Evolutionary conservation across 2,888 invertebrate species (phyloP), one percentile per base, ranked within the genome.

Genomic region (Dendrolimus pini): DNA sequence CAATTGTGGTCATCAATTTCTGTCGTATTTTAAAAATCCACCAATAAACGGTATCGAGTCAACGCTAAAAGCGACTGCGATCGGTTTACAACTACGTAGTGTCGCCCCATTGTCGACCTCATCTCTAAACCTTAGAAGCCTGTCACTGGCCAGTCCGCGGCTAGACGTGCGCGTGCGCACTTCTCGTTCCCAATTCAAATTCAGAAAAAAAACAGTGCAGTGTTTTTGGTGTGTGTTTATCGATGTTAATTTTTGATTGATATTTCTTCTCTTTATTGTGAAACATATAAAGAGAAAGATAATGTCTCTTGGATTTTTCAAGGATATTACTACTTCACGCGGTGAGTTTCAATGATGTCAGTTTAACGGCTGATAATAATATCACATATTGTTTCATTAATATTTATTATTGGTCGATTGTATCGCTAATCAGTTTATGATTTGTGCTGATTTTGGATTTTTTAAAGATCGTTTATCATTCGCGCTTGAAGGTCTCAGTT

Each of bases 241-340:
- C 12, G 47, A 47, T 47, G 12, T 10, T 47, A 30, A 3, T 30
- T 30, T 9, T 47, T 47, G 8, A 10, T 47, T 75, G 75, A 63
- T 72, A 72, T 75, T 82, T 88, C 89, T 77, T 68, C 85, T 81
- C 85, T 87, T 82, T 89, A 89, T 89, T 77, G 66, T 62, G 56
- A 47, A 47, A 64, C 70, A 75, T 75, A 84, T 89, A 89, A 71
- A 89, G 88, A 72, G 82, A 74, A 73, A 70, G 82, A 83, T 83
- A 68, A 69, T 75, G 64, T 76, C 70, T 67, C 68, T 75, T 69
- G 67, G 68, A 72, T 71, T 75, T 72, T 66, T 71, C 65, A 67
- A 69, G 72, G 71, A 76, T 75, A 67, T 72, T 56, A 58, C 62
- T 63, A 66, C 68, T 74, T 74, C 65, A 61, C 65, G 69, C 60